Evolutionary conservation across 2,888 invertebrate species (phyloP), one percentile per base, ranked within the genome.

Genomic region (Thumatha senex): DNA sequence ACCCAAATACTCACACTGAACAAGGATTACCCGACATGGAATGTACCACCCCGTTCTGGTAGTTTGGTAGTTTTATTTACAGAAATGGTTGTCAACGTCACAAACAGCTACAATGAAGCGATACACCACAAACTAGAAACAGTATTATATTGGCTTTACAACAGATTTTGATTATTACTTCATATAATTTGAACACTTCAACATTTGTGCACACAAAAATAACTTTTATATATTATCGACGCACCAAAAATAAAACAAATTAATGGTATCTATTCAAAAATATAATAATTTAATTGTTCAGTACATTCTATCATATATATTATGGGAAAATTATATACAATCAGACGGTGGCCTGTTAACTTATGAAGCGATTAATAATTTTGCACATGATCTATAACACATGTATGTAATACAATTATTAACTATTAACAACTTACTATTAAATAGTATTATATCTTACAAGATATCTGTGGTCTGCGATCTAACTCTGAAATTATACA

Each of bases 401-500:
- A 83, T 76, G 78, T 76, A 80, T 76, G 78, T 78, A 80, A 78
- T 84, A 83, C 78, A 83, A 83, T 83, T 84, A 81, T 70, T 12
- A 82, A 84, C 88, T 90, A 91, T 89, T 81, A 91, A 91, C 90
- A 90, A 89, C 90, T 91, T 90, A 90, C 84, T 87, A 78, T 77
- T 83, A 86, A 86, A 82, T 76, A 84, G 81, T 82, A 80, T 78
- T 78, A 82, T 79, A 90, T 89, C 88, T 90, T 90, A 89, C 90
- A 89, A 78, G 62, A 70, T 78, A 66, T 68, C n/a, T 56, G 66
- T 73, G 72, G 63, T 52, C 72, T 65, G 67, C 66, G 55, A 24
- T 63, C 74, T 61, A 67, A 62, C 63, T 29, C 13, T 48, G 33
- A 18, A 33, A 18, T n/a, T n/a, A 31, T 11, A 31, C 10, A 10